Evolutionary conservation across 30 jellyfish, hydroid and myxozoan genomes (phyloP), one percentile per base, ranked within the genome.

Genomic region (Rhopilema esculentum): DNA sequence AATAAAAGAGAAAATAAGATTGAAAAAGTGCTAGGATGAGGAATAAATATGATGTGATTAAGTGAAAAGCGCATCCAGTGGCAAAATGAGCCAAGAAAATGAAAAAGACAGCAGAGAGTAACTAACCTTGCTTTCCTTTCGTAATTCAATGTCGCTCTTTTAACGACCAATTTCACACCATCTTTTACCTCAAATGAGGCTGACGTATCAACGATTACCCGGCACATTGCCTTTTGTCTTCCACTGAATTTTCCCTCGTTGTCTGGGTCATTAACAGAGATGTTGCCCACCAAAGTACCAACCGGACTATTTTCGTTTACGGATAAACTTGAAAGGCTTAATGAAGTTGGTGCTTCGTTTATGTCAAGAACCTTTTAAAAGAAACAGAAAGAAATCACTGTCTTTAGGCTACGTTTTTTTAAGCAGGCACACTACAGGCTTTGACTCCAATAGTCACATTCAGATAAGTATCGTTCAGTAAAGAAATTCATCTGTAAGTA

Each of bases 301-400:
- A 66, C 69, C 16, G 89, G 83, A 12, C 88, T 68, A 57, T 92
- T 92, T 57, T 92, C 98, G 12, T 83, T 82, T 20, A 88, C 93
- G 30, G 0, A 52, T 30, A 75, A 73, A 21, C 61, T 69, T 4
- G 97, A 49, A 0, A 93, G 67, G 4, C 57, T 27, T 52, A 93
- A 17, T 23, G 84, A 82, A 16, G 87, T 88, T 31, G 98, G 98
- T 6, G 98, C 91, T 66, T 93, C 98, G 69, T 93, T 93, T 16
- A 93, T 86, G 61, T 93, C 98, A 22, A 72, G 57, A 31, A 93
- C 96, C 91, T 88, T 19, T 27, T 61, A 80, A 7, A 1, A 29
- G 0, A 24, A 70, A 82, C 24, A 27, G 2, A 40, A 2, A 40
- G 12, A 12, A 40, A 2, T 40, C 57, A 2, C 57, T 40, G 57